Evolutionary conservation across 1,140 invertebrate species (phyloP).

Genomic region (Drosophila sturtevanti): DNA sequence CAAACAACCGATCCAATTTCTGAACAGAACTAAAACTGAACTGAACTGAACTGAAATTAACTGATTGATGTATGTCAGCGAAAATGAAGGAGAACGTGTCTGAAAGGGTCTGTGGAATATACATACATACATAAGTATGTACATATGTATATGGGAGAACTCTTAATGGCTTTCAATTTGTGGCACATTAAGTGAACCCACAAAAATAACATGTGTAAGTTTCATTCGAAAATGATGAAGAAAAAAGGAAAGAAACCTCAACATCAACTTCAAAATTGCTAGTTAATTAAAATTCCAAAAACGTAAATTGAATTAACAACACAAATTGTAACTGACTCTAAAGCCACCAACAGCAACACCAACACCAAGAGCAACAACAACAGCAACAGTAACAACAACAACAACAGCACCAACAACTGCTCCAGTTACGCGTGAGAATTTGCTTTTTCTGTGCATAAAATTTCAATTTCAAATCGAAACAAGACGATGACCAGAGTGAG

Average conservation of each 20-base stretch:
- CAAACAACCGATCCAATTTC: neutral
- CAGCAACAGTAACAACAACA: neutral
- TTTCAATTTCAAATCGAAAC: slow-evolving; percentile 66
- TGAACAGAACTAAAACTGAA: neutral
- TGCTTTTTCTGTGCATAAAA: slow-evolving; percentile 60
- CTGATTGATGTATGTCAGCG: slow-evolving; percentile 67
- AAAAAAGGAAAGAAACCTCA: too few species aligned
- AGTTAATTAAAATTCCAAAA: slow-evolving; percentile 77
- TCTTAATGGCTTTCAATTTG: slow-evolving; percentile 77
- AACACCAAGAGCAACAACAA: neutral
- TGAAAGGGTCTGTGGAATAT: slow-evolving; percentile 7
- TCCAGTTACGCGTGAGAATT: slow-evolving; percentile 82
- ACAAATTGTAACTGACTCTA: slow-evolving; percentile 64
- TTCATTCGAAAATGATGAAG: too few species aligned
- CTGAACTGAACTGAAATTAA: slow-evolving; percentile 12
- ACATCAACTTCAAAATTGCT: slow-evolving; percentile 18
- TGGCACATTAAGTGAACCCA: slow-evolving; percentile 73
- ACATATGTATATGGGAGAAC: slow-evolving; percentile 17
- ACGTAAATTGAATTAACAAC: slow-evolving; percentile 78
- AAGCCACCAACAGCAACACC: neutral
- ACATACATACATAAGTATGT: too few species aligned
- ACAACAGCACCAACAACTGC: slow-evolving; percentile 54
- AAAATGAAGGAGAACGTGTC: slow-evolving; percentile 36
- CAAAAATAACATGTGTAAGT: slow-evolving; percentile 64
- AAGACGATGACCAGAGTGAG: neutral